phyloP scores from a whole-genome alignment of 2,888 invertebrate genomes.

The Microctonus hyperodae region DNA sequence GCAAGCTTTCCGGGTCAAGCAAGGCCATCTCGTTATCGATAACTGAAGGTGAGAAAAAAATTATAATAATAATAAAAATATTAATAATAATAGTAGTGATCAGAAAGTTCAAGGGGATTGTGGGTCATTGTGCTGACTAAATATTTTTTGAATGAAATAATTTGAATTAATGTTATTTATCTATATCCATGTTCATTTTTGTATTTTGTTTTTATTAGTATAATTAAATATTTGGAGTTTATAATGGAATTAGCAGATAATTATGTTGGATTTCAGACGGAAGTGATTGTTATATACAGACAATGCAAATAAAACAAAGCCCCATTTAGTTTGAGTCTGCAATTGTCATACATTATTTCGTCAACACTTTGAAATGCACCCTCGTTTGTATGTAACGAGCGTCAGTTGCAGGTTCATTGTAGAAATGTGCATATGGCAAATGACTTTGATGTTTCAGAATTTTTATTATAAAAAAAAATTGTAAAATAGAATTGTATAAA shows the following conservation, averaged over 20 bases:
- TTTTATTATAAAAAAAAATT: neutral
- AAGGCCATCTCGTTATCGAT: conserved; percentile 18
- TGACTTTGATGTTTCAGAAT: neutral
- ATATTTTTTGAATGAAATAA: neutral
- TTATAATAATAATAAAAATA: neutral
- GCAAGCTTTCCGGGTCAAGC: conserved; percentile 21
- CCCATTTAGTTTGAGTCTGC: neutral
- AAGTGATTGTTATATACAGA: no score
- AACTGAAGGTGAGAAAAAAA: conserved; percentile 14
- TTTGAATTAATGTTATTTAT: no score
- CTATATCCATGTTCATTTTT: no score
- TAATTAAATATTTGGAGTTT: no score
- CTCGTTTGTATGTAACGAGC: conserved; percentile 19
- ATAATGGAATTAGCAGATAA: neutral
- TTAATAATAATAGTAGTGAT: neutral
- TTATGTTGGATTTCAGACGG: no score
- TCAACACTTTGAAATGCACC: conserved; percentile 17
- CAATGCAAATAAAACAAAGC: neutral
- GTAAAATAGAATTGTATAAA: neutral
- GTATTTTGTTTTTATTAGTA: no score
- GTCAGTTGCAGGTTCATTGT: neutral
- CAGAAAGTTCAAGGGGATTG: conserved; percentile 1
- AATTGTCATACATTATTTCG: neutral
- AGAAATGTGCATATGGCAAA: neutral
- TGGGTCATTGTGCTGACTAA: neutral